phyloP scores from a whole-genome alignment of 2,888 invertebrate genomes.

The Xestia xanthographa region DNA sequence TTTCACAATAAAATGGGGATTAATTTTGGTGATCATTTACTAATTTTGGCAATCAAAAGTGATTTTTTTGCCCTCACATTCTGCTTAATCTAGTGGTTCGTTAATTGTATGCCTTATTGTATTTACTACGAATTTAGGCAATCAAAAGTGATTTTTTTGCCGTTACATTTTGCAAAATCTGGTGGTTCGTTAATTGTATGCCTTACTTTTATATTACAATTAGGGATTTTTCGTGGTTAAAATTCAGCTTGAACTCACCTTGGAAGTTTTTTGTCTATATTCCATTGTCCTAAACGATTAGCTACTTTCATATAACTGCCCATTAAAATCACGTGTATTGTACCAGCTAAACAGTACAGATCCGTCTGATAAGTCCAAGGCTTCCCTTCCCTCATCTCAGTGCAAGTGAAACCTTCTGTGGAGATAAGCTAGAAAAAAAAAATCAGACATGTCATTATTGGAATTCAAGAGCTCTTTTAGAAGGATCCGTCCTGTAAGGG shows the following conservation, averaged over 20 bases:
- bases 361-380: slow-evolving; percentile 99
- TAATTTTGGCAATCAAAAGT: too few relatives aligned
- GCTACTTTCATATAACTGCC: slow-evolving; percentile 96
- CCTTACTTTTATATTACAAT: neutral
- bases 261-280: slow-evolving; percentile 93
- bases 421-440: slow-evolving; percentile 91
- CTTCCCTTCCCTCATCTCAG: slow-evolving; percentile 97
- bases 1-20: too few relatives aligned
- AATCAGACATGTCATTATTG: too few relatives aligned
- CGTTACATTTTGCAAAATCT: too few relatives aligned
- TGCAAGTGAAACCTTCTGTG: slow-evolving; percentile 95
- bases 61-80: too few relatives aligned
- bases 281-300: slow-evolving; percentile 92
- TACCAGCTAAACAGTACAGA: slow-evolving; percentile 96
- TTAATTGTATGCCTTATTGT: too few relatives aligned
- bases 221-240: neutral
- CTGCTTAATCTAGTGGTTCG: too few relatives aligned
- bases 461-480: neutral
- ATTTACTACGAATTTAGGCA: too few relatives aligned
- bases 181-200: too few relatives aligned
- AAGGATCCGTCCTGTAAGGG: neutral
- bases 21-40: too few relatives aligned
- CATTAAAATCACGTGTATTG: slow-evolving; percentile 96
- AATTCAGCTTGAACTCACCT: slow-evolving; percentile 84
- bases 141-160: too few relatives aligned